These are phyloP conservation scores for Salvator merianae DNA, from an alignment of 2,113 vertebrate genomes.

Conservation along the genomic window DNA sequence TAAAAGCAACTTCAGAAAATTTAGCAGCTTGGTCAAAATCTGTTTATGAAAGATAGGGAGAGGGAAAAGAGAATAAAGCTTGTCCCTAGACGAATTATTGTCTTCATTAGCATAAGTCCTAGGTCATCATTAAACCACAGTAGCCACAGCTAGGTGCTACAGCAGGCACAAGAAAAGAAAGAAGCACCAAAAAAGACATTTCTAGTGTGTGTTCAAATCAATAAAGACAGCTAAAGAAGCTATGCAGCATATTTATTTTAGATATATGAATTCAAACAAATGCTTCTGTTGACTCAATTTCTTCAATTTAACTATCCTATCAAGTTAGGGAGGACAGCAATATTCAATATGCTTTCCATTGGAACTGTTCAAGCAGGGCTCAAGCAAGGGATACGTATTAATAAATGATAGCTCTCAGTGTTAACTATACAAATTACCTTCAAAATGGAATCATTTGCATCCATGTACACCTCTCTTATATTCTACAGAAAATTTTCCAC, in stretches of 20 bases:
- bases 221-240: neutral
- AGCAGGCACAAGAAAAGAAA: neutral
- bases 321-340: neutral
- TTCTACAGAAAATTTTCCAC: neutral
- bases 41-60: too few relatives aligned
- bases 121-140: neutral
- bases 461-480: neutral
- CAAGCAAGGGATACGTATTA: neutral
- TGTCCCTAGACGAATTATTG: too few relatives aligned
- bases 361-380: neutral
- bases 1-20: neutral
- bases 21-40: too few relatives aligned
- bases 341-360: constrained; percentile 1
- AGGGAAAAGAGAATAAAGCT: too few relatives aligned
- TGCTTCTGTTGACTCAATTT: neutral
- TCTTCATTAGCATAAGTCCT: too few relatives aligned
- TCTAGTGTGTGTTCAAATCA: neutral
- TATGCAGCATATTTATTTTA: neutral
- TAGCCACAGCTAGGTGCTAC: neutral
- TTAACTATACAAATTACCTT: neutral
- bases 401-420: neutral
- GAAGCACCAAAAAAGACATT: neutral
- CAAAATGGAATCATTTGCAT: constrained; percentile 29
- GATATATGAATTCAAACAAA: neutral
- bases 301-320: neutral